A percentile compares a stretch with the other conserved stretches of the same genome.
Evolutionary conservation across 2,888 invertebrate species (phyloP).

Genomic region (Rhagophthalmus giganteus): DNA sequence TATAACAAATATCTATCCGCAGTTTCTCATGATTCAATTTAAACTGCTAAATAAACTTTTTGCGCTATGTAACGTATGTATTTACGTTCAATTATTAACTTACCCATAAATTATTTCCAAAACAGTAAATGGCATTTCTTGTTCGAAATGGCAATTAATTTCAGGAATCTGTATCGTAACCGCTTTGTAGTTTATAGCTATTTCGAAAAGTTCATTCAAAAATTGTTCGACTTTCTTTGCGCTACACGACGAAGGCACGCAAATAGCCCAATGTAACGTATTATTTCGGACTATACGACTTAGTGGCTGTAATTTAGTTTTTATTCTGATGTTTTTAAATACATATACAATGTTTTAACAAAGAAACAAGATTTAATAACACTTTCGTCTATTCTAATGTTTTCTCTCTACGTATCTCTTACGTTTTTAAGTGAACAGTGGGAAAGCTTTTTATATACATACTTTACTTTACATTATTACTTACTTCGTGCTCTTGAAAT

Average conservation of each 20-base stretch:
- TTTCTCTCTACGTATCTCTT: no score
- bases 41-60: no score
- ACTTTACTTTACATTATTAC: conserved; percentile 1
- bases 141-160: conserved; percentile 41
- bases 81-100: conserved; percentile 26
- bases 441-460: no score
- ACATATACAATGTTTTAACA: no score
- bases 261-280: conserved; percentile 65
- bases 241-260: conserved; percentile 64
- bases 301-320: conserved; percentile 34
- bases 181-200: conserved; percentile 37
- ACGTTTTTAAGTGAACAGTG: no score
- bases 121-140: conserved; percentile 46
- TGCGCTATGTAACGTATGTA: neutral
- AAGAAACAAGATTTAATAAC: no score
- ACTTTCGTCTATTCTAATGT: no score
- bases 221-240: conserved; percentile 60
- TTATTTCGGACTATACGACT: conserved; percentile 40
- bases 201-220: conserved; percentile 48
- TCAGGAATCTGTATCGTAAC: conserved; percentile 37
- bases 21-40: no score
- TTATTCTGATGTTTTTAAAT: no score
- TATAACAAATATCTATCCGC: no score
- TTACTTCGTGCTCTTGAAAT: conserved; percentile 10
- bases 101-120: conserved; percentile 55